These are phyloP conservation scores for Pogonomyrmex barbatus DNA, from an alignment of 1,140 invertebrate genomes.

Conservation along the genomic window DNA sequence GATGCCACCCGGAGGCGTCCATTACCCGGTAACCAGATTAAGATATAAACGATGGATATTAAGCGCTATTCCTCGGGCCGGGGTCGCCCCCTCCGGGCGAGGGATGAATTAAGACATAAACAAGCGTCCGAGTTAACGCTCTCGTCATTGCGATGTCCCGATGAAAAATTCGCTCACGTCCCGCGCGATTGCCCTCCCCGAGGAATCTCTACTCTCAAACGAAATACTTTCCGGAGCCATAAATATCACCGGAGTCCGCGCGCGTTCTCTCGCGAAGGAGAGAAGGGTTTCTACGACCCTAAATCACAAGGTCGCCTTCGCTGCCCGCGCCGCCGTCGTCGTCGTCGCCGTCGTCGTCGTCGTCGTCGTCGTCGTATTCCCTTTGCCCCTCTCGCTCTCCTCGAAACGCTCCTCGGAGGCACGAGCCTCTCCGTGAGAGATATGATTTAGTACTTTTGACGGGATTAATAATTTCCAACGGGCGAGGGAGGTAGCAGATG, in stretches of 20 bases:
- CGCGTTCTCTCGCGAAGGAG: slow-evolving; percentile 32
- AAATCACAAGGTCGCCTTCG: slow-evolving; percentile 79
- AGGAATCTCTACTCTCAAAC: slow-evolving; percentile 38
- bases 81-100: not conserved
- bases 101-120: slow-evolving; percentile 47
- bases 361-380: slow-evolving; percentile 36
- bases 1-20: slow-evolving; percentile 35
- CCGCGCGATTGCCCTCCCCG: not conserved
- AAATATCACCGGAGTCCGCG: slow-evolving; percentile 60
- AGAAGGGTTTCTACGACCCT: slow-evolving; percentile 75
- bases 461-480: slow-evolving; percentile 83
- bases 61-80: slow-evolving; percentile 29
- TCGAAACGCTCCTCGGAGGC: slow-evolving; percentile 23
- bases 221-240: slow-evolving; percentile 64
- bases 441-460: slow-evolving; percentile 83
- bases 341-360: slow-evolving; percentile 46
- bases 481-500: slow-evolving; percentile 79
- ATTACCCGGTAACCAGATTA: slow-evolving; percentile 53
- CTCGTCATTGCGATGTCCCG: slow-evolving; percentile 1
- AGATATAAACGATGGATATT: slow-evolving; percentile 55
- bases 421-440: slow-evolving; percentile 60
- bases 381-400: not conserved
- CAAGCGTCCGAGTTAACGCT: slow-evolving; percentile 24
- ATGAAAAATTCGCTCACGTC: slow-evolving; percentile 27
- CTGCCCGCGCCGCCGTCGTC: slow-evolving; percentile 58